Percentiles rank a stretch among this genome's conserved stretches.
These are phyloP conservation scores for Neoniphon sammara DNA, from an alignment of 2,797 vertebrate species.

Conservation along the genomic window DNA sequence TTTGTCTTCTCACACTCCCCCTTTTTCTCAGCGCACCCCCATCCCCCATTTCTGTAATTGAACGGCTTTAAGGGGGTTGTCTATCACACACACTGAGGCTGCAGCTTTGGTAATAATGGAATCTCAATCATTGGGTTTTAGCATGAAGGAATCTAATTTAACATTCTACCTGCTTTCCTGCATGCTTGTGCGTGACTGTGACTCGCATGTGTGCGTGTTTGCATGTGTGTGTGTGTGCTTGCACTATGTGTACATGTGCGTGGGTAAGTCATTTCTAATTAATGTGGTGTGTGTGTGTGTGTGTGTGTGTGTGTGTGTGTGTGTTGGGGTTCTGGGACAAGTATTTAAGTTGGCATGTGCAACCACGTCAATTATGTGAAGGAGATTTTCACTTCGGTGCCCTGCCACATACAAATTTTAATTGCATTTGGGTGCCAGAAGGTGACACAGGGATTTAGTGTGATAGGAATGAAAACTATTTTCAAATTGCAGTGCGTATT, in stretches of 20 bases:
- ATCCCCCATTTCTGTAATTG: slow-evolving; percentile 58
- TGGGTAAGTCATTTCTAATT: slow-evolving; percentile 61
- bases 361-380: slow-evolving; percentile 72
- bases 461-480: slow-evolving; percentile 75
- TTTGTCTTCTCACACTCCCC: slow-evolving; percentile 18
- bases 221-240: slow-evolving; percentile 12
- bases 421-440: slow-evolving; percentile 80
- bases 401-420: slow-evolving; percentile 77
- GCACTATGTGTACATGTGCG: neutral
- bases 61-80: slow-evolving; percentile 59
- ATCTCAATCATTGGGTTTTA: slow-evolving; percentile 55
- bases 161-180: slow-evolving; percentile 59
- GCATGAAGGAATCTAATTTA: slow-evolving; percentile 64
- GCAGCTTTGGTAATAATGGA: slow-evolving; percentile 43
- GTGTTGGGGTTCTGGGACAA: slow-evolving; percentile 50
- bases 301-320: neutral
- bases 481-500: slow-evolving; percentile 32
- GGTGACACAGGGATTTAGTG: slow-evolving; percentile 75
- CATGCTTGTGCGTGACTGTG: slow-evolving; percentile 16
- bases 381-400: slow-evolving; percentile 76
- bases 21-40: slow-evolving; percentile 25
- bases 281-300: slow-evolving; percentile 48
- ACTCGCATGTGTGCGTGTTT: slow-evolving; percentile 13
- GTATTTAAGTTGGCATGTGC: slow-evolving; percentile 74
- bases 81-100: slow-evolving; percentile 46